Conservation (phyloP, 2,888 invertebrate species). For the Gymnosoma rotundatum region DNA sequence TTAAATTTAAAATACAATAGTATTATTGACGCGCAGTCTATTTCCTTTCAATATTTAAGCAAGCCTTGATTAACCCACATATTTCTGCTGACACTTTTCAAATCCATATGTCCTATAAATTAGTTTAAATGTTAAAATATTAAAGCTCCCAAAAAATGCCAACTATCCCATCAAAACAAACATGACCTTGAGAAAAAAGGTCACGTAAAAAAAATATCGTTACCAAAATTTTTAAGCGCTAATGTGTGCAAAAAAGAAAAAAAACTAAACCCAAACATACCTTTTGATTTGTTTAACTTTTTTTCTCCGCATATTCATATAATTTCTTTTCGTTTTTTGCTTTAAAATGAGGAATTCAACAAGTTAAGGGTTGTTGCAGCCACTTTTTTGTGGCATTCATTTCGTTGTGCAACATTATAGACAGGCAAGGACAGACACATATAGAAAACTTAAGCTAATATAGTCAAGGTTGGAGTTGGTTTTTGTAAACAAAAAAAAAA, state of each 20-base stretch:
- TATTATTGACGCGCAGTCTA: too few relatives aligned
- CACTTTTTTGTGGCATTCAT: slow-evolving; percentile 70
- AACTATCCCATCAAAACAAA: slow-evolving; percentile 55
- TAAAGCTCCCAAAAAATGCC: slow-evolving; percentile 15
- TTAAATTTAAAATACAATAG: too few relatives aligned
- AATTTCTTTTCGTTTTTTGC: slow-evolving; percentile 21
- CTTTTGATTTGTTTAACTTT: slow-evolving; percentile 57
- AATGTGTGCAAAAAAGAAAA: slow-evolving; percentile 57
- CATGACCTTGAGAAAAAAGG: slow-evolving; percentile 61
- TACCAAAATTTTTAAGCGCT: slow-evolving; percentile 60
- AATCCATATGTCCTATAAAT: neutral
- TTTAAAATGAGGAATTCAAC: slow-evolving; percentile 74
- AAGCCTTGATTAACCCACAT: neutral
- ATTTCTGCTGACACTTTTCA: neutral
- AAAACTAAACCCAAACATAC: slow-evolving; percentile 69
- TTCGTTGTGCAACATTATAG: slow-evolving; percentile 61
- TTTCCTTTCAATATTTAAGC: too few relatives aligned
- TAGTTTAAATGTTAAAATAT: neutral
- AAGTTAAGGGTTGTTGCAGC: slow-evolving; percentile 79
- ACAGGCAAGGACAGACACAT: slow-evolving; percentile 35
- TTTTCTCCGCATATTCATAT: slow-evolving; percentile 46
- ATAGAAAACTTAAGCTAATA: slow-evolving; percentile 53
- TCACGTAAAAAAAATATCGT: slow-evolving; percentile 38
- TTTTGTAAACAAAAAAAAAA: slow-evolving; percentile 4
- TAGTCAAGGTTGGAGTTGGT: slow-evolving; percentile 64